Percentiles rank a stretch among this genome's conserved stretches.
Evolutionary conservation across 2,797 vertebrate genomes (phyloP).

Genomic region (Tenualosa thibaudeaui): DNA sequence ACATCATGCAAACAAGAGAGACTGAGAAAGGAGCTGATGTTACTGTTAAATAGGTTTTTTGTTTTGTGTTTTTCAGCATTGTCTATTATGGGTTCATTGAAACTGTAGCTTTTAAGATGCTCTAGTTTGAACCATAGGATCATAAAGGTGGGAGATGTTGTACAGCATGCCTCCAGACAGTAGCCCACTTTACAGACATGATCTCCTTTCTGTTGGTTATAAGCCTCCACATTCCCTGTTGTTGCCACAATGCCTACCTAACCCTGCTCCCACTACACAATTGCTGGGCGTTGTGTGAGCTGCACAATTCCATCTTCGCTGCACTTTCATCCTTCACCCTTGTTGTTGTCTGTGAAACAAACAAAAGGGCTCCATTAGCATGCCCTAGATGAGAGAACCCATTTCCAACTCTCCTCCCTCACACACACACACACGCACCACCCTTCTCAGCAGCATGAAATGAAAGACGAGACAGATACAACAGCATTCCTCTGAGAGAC

Average conservation of each 20-base stretch:
- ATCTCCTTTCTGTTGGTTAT: neutral
- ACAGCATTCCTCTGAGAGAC: slow-evolving; percentile 31
- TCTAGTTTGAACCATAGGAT: neutral
- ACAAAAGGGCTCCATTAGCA: slow-evolving; percentile 42
- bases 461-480: slow-evolving; percentile 27
- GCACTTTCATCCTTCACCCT: slow-evolving; percentile 34
- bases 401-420: slow-evolving; percentile 24
- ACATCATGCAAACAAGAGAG: no score
- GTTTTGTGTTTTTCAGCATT: no score
- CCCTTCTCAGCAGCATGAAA: slow-evolving; percentile 29
- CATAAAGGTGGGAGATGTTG: neutral
- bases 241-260: neutral
- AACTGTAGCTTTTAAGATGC: no score
- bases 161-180: neutral
- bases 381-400: slow-evolving; percentile 35
- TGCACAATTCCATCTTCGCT: neutral
- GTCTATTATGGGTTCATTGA: no score
- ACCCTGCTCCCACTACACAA: neutral
- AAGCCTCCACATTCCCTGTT: neutral
- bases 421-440: neutral
- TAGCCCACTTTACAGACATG: neutral
- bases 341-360: slow-evolving; percentile 27
- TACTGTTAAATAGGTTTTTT: no score
- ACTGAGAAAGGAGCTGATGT: no score
- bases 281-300: neutral